A percentile compares a stretch with the other conserved stretches of the same genome.
Conservation (phyloP, 1,140 invertebrate genomes). For the Anastrepha obliqua region DNA sequence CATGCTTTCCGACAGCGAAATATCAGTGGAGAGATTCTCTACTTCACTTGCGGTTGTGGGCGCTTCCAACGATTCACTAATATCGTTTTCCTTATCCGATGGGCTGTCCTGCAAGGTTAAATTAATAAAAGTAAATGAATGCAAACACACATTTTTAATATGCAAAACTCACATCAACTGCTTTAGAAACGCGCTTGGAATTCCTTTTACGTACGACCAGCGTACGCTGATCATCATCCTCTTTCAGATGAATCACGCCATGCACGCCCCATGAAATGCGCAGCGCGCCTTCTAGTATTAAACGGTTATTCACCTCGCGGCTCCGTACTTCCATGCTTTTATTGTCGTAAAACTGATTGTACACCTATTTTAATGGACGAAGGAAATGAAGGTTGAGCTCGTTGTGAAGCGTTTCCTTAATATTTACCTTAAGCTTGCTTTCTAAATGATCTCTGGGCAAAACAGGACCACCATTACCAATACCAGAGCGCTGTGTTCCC, state of each 20-base stretch:
- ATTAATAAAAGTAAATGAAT: not conserved
- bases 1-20: slow-evolving; percentile 73
- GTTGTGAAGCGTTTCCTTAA: too few relatives aligned
- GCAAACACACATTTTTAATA: not conserved
- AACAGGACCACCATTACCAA: slow-evolving; percentile 69
- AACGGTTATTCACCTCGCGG: slow-evolving; percentile 85
- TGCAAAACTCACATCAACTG: slow-evolving; percentile 60
- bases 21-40: slow-evolving; percentile 70
- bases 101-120: slow-evolving; percentile 62
- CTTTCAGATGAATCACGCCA: slow-evolving; percentile 89
- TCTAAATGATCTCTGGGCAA: slow-evolving; percentile 83
- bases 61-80: slow-evolving; percentile 68
- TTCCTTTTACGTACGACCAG: slow-evolving; percentile 83
- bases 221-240: slow-evolving; percentile 89
- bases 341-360: slow-evolving; percentile 87
- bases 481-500: slow-evolving; percentile 73
- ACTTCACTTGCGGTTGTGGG: slow-evolving; percentile 67
- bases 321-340: slow-evolving; percentile 85
- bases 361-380: slow-evolving; percentile 60
- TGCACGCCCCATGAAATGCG: slow-evolving; percentile 90
- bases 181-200: slow-evolving; percentile 77
- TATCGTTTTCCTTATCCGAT: slow-evolving; percentile 71
- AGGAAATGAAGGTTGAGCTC: not conserved
- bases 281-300: slow-evolving; percentile 86
- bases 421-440: slow-evolving; percentile 81